Evolutionary conservation across 2,888 invertebrate species (phyloP).

Genomic region (Stenurella melanura): DNA sequence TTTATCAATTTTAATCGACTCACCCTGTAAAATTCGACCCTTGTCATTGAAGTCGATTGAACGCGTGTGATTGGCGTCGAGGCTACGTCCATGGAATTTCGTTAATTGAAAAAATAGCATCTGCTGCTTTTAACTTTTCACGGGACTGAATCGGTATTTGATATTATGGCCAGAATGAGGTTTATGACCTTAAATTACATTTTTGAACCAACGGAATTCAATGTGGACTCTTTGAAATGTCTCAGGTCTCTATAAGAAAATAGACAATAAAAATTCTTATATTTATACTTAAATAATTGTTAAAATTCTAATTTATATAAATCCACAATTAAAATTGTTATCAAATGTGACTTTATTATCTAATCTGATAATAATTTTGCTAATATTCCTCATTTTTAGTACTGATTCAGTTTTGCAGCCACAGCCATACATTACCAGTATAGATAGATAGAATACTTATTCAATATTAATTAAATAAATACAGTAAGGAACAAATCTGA

Average conservation of each 20-base stretch:
- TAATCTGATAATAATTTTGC: no score
- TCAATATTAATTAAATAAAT: no score
- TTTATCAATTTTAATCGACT: neutral
- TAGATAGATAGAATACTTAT: no score
- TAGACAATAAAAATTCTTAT: neutral
- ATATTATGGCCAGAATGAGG: neutral
- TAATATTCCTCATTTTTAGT: no score
- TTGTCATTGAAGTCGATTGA: conserved; percentile 42
- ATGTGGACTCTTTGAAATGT: neutral
- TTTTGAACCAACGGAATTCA: conserved; percentile 14
- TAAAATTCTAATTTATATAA: no score
- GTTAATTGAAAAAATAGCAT: conserved; percentile 58
- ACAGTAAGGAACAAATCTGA: no score
- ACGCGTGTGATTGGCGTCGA: conserved; percentile 53
- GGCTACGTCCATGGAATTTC: conserved; percentile 51
- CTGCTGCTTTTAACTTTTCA: conserved; percentile 14
- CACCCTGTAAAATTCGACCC: neutral
- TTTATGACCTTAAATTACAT: conserved; percentile 24
- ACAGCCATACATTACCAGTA: no score
- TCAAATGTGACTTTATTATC: no score
- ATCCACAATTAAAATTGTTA: no score
- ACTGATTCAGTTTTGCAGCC: no score
- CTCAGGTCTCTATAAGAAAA: neutral
- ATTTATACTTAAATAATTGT: no score
- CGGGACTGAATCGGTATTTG: conserved; percentile 10